Evolutionary conservation across 2,888 invertebrate genomes (phyloP).

Genomic region (Spodoptera littoralis): DNA sequence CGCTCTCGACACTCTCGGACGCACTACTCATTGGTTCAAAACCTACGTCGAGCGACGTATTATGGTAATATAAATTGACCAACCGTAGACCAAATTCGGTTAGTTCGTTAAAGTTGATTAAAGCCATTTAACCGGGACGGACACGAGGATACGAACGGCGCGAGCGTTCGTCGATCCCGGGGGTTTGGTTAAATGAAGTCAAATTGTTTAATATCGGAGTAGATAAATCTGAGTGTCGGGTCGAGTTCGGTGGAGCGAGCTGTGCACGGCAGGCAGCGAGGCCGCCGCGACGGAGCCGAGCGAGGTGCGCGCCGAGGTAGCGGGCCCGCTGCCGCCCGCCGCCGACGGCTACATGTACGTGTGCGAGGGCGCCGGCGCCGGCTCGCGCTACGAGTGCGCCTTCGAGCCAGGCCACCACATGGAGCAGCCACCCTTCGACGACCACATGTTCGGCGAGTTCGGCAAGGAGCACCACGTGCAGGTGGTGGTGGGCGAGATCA

Average conservation of each 20-base stretch:
- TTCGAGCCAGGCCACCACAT: slow-evolving; percentile 82
- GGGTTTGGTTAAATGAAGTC: slow-evolving; percentile 83
- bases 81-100: slow-evolving; percentile 88
- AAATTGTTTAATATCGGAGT: slow-evolving; percentile 85
- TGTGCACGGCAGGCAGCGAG: slow-evolving; percentile 64
- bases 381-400: slow-evolving; percentile 82
- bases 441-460: slow-evolving; percentile 94
- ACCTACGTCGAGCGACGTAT: slow-evolving; percentile 72
- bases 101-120: slow-evolving; percentile 90
- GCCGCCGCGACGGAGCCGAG: slow-evolving; percentile 83
- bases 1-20: slow-evolving; percentile 61
- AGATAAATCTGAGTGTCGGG: slow-evolving; percentile 71
- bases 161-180: slow-evolving; percentile 85
- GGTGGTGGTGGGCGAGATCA: slow-evolving; percentile 85
- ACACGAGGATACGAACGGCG: slow-evolving; percentile 86
- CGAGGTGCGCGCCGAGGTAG: slow-evolving; percentile 84
- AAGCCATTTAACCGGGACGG: slow-evolving; percentile 88
- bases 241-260: slow-evolving; percentile 62
- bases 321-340: slow-evolving; percentile 85
- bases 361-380: slow-evolving; percentile 75
- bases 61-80: slow-evolving; percentile 90
- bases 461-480: slow-evolving; percentile 87
- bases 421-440: slow-evolving; percentile 93
- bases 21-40: slow-evolving; percentile 78
- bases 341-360: slow-evolving; percentile 86